A percentile compares a stretch with the other conserved stretches of the same genome.
These are phyloP conservation scores for Geodia barretti DNA, from an alignment of 37 sponge, comb jelly and placozoan species.

Conservation along the genomic window DNA sequence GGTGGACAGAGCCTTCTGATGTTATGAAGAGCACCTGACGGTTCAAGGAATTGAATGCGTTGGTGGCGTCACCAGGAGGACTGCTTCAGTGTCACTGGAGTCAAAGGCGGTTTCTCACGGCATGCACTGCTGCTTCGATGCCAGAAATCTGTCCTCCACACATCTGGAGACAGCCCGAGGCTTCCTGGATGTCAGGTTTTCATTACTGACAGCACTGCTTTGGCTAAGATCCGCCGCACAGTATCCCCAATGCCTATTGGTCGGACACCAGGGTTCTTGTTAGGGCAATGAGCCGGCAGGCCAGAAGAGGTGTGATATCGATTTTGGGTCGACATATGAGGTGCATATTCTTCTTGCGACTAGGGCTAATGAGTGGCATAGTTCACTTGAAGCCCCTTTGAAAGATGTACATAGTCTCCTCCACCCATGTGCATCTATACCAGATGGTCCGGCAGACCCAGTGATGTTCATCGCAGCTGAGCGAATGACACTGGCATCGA, in stretches of 20 bases:
- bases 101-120: no score
- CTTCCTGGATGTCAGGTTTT: constrained; percentile 41
- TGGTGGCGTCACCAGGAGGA: no score
- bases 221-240: no score
- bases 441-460: constrained; percentile 37
- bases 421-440: constrained; percentile 30
- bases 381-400: constrained; percentile 10
- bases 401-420: constrained; percentile 36
- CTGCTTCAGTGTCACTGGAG: no score
- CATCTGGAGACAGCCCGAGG: constrained; percentile 36
- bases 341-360: constrained; percentile 15
- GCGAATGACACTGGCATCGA: constrained; percentile 22
- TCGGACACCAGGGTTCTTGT: no score
- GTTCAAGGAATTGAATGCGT: background rate
- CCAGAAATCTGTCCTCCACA: no score
- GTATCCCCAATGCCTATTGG: no score
- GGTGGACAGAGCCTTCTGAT: constrained; percentile 38
- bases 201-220: constrained; percentile 28
- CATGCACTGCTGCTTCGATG: constrained; percentile 50
- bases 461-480: constrained; percentile 11
- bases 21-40: constrained; percentile 32
- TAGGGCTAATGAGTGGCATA: constrained; percentile 22
- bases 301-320: constrained; percentile 10
- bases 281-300: constrained; percentile 17
- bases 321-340: constrained; percentile 9